phyloP scores from a whole-genome alignment of 2,888 invertebrate genomes.

The Microctonus brassicae region DNA sequence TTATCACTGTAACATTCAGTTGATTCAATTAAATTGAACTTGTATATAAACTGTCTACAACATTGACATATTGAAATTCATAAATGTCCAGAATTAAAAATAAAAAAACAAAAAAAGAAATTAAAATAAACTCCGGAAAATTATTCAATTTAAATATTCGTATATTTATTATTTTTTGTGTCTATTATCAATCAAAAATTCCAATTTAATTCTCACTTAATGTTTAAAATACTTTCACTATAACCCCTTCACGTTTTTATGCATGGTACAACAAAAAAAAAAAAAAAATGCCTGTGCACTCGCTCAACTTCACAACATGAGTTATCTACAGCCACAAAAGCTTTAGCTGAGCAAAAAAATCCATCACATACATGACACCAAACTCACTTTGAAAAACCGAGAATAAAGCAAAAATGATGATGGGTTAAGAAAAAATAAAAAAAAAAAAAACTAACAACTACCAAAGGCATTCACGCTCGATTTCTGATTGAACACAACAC shows the following conservation, averaged over 20 bases:
- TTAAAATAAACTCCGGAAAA: no score
- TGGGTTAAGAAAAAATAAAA: no score
- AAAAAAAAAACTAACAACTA: not conserved
- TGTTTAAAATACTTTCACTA: not conserved
- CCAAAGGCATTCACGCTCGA: no score
- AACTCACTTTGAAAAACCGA: not conserved
- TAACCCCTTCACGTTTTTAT: not conserved
- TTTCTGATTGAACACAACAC: no score
- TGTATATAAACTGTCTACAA: not conserved
- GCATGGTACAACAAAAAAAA: not conserved
- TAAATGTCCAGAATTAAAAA: not conserved
- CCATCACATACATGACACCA: not conserved
- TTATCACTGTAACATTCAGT: not conserved
- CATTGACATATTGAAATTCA: not conserved
- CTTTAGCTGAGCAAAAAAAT: not conserved
- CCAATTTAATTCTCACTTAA: slow-evolving; percentile 37
- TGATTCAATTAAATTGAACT: slow-evolving; percentile 1
- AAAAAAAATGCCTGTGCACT: not conserved
- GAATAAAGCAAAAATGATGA: no score
- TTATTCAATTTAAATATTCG: no score
- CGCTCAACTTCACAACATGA: not conserved
- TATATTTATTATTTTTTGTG: no score
- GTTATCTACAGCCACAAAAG: not conserved
- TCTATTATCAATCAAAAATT: not conserved
- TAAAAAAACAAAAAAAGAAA: not conserved